Conservation (phyloP, 2,113 vertebrate genomes). For the Lethenteron reissneri region DNA sequence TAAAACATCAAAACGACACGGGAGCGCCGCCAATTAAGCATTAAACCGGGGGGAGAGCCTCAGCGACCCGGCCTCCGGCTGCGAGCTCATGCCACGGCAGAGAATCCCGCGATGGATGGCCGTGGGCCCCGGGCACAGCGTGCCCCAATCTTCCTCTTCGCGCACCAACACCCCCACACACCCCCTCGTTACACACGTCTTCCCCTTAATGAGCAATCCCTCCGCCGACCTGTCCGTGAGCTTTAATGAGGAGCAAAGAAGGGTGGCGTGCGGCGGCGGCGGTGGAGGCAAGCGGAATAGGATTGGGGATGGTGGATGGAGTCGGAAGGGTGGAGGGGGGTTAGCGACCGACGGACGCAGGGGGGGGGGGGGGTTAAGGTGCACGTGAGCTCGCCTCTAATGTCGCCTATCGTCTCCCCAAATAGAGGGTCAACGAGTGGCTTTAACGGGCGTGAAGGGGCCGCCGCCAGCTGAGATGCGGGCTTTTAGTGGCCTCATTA, state of each 20-base stretch:
- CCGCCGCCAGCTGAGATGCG: background rate
- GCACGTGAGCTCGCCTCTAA: background rate
- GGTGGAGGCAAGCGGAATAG: background rate
- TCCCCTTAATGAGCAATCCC: too few species aligned
- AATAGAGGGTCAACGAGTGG: conserved; percentile 2
- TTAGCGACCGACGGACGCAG: too few species aligned
- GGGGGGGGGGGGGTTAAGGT: too few species aligned
- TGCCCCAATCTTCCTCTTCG: too few species aligned
- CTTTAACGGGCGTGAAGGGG: conserved; percentile 5
- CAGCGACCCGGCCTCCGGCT: background rate
- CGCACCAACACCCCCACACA: too few species aligned
- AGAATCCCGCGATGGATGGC: too few species aligned
- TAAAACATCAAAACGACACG: conserved; percentile 2
- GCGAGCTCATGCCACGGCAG: too few species aligned
- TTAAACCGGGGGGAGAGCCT: conserved; percentile 1
- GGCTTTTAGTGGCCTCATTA: conserved; percentile 6
- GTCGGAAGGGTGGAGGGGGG: background rate
- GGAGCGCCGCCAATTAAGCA: conserved; percentile 4
- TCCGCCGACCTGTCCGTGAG: too few species aligned
- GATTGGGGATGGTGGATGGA: background rate
- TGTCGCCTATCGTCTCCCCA: conserved; percentile 1
- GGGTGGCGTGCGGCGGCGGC: background rate
- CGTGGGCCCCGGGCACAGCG: too few species aligned
- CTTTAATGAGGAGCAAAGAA: conserved; percentile 2
- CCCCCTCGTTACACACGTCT: too few species aligned